Base-by-base conservation (phyloP, 1,140 invertebrate species). In the Eupeodes corollae region DNA sequence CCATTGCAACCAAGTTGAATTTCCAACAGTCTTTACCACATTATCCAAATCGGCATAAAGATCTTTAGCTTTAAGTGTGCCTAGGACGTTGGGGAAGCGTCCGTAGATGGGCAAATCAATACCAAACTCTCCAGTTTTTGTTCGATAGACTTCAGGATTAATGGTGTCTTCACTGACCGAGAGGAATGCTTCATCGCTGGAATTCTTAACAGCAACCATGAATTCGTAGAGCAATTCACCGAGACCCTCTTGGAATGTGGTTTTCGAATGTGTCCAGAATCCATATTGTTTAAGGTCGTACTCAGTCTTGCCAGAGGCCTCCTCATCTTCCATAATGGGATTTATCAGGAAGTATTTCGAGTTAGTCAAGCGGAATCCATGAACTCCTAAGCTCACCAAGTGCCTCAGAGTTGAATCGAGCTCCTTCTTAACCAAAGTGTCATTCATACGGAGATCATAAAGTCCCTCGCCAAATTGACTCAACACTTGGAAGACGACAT, bases 301-400 rank as follows among this genome's bases (percentile, higher is more conserved):
- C 52, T 60, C 39, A 50, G 56, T 11, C 46, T 52, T 50, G 2
- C 42, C 43, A 2, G 61, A 53, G 1, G 53, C 52, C 0, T 46
- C 50, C 57, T 83, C 79, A 48, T 78, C 64, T 2, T 52, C 47
- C 9, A 55, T 54, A 1, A 65, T 56, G 0, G 63, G 52, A 63
- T 83, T 76, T 47, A 85, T 77, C 1, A 82, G 61, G 42, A 86
- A 68, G 57, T 78, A 77, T 15, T 76, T 77, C 0, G 75, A 78
- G 43, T 79, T 75, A n/a, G 71, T 73, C 15, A 91, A 60, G 55
- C 83, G 76, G 56, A 93, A 82, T 13, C 88, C 90, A 51, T 70
- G 72, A 1, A 86, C 80, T 8, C 86, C 87, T 21, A 77, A 70
- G 15, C 76, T 63, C 16, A 88, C 50, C 76, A 87, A 87, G 52